These are phyloP conservation scores for Streblospio benedicti DNA, from an alignment of 1,140 invertebrate species.

Conservation along the genomic window DNA sequence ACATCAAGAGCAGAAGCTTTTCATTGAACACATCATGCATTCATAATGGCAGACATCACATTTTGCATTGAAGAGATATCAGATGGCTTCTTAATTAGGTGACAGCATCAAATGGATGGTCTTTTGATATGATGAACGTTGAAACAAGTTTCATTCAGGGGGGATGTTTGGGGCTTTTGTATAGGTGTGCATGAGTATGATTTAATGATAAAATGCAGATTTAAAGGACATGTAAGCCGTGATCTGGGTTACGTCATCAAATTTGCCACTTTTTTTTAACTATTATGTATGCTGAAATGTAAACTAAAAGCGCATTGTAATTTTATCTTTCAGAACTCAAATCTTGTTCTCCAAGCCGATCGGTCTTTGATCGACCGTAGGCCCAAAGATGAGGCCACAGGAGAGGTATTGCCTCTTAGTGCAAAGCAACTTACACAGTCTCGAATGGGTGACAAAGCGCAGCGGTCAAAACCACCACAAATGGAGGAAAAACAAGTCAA, in stretches of 20 bases:
- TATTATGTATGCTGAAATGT: background rate
- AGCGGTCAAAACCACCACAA: slow-evolving; percentile 54
- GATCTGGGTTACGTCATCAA: background rate
- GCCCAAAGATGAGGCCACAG: slow-evolving; percentile 96
- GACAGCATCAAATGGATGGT: too few relatives aligned
- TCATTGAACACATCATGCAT: too few relatives aligned
- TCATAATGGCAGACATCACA: too few relatives aligned
- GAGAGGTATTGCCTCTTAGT: slow-evolving; percentile 90
- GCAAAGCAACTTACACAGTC: slow-evolving; percentile 79
- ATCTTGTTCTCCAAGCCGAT: slow-evolving; percentile 98
- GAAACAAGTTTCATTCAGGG: background rate
- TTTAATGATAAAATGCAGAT: background rate
- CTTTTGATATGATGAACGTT: too few relatives aligned
- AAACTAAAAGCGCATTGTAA: background rate
- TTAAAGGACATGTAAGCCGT: background rate
- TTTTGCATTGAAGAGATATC: too few relatives aligned
- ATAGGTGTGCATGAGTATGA: background rate
- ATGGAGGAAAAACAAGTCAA: slow-evolving; percentile 12
- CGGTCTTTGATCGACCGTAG: slow-evolving; percentile 91
- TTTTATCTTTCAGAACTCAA: slow-evolving; percentile 78
- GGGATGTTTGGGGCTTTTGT: background rate
- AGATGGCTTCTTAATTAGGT: too few relatives aligned
- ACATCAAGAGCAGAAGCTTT: too few relatives aligned
- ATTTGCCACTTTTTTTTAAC: slow-evolving; percentile 4
- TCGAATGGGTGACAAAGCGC: slow-evolving; percentile 89